Conservation (phyloP, 2,113 vertebrate species). For the Alaudala cheleensis region DNA sequence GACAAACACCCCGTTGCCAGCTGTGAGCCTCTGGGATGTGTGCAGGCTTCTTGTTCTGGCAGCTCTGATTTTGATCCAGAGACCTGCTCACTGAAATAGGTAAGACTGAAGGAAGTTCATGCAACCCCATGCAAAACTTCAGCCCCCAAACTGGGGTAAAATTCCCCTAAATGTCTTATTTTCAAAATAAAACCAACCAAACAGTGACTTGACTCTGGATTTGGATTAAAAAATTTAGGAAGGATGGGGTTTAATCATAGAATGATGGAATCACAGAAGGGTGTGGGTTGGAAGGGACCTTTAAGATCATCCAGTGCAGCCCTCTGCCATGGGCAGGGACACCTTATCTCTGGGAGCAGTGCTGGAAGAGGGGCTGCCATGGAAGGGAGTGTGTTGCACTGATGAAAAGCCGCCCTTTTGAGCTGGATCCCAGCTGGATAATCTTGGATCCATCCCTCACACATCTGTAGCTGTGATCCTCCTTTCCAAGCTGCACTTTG, state of each 20-base stretch:
- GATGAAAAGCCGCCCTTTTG: neutral
- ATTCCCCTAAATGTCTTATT: neutral
- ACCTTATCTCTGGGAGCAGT: neutral
- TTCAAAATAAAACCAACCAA: neutral
- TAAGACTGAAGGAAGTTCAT: rapidly evolving
- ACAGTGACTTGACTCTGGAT: neutral
- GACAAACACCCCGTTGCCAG: neutral
- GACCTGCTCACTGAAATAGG: neutral
- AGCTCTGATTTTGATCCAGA: neutral
- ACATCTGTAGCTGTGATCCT: neutral
- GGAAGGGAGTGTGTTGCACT: neutral
- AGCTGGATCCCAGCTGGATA: neutral
- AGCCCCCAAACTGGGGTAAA: neutral
- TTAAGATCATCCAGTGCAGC: neutral
- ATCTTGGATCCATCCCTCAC: neutral
- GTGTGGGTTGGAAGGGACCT: neutral
- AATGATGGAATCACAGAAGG: neutral
- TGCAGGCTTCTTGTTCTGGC: neutral
- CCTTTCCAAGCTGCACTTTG: neutral
- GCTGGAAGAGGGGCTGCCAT: neutral
- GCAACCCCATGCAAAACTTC: neutral
- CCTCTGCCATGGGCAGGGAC: neutral
- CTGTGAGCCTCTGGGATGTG: neutral
- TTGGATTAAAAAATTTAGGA: neutral
- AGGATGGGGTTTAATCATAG: neutral